phyloP scores from a whole-genome alignment of 2,113 vertebrate genomes.

The Chaetura pelagica region DNA sequence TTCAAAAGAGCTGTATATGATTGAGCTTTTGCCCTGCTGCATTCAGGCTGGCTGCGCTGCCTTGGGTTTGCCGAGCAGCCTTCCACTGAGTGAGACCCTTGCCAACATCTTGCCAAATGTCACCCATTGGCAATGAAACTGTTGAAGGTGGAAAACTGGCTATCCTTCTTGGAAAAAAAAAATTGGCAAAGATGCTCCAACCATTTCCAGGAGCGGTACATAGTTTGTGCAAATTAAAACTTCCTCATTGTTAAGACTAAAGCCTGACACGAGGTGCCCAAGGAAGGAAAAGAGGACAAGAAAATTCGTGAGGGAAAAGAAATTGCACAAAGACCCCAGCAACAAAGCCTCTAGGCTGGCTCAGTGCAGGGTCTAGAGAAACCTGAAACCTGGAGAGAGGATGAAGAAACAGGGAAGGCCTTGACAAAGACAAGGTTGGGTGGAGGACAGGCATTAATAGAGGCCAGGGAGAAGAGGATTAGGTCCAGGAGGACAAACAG shows the following conservation, averaged over 20 bases:
- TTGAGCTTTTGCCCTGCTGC: background rate
- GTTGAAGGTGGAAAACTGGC: background rate
- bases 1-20: background rate
- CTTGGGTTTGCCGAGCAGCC: background rate
- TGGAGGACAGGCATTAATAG: background rate
- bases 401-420: background rate
- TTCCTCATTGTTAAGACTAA: background rate
- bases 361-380: background rate
- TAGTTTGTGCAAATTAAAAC: background rate
- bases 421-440: background rate
- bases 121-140: background rate
- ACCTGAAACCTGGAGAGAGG: background rate
- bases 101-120: background rate
- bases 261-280: background rate
- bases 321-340: background rate
- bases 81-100: background rate
- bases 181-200: background rate
- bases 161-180: background rate
- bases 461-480: background rate
- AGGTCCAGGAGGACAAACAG: background rate
- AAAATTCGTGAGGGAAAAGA: background rate
- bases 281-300: background rate
- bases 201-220: fast-evolving
- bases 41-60: background rate
- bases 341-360: background rate